Conservation (phyloP, 2,888 invertebrate species). For the Cantharis rustica region DNA sequence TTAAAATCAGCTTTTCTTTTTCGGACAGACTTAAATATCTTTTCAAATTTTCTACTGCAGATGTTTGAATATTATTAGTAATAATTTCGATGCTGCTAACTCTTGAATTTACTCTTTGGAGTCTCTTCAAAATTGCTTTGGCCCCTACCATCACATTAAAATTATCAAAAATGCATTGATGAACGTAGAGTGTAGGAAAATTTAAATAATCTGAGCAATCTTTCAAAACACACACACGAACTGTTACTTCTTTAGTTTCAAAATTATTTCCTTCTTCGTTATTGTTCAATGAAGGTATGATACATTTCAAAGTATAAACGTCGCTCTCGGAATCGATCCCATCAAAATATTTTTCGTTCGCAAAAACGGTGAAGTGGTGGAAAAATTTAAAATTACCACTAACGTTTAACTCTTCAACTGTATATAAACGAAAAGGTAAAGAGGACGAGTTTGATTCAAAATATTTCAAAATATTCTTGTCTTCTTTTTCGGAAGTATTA, state of each 20-base stretch:
- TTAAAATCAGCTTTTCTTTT: conserved; percentile 61
- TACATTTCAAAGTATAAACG: conserved; percentile 36
- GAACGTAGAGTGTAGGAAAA: conserved; percentile 59
- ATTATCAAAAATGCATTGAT: conserved; percentile 60
- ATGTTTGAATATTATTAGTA: conserved; percentile 42
- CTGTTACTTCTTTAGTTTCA: conserved; percentile 37
- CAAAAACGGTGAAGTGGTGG: conserved; percentile 54
- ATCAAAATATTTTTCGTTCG: conserved; percentile 41
- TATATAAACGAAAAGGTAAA: conserved; percentile 41
- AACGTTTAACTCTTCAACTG: conserved; percentile 27
- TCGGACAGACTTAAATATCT: conserved; percentile 59
- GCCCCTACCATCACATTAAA: conserved; percentile 62
- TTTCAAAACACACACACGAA: conserved; percentile 49
- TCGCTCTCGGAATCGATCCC: conserved; percentile 15
- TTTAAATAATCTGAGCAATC: conserved; percentile 32
- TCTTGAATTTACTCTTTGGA: conserved; percentile 53
- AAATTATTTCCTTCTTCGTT: conserved; percentile 24
- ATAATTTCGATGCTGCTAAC: conserved; percentile 58
- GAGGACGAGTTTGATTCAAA: conserved; percentile 18
- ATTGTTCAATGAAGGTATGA: conserved; percentile 34
- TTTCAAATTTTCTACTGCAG: conserved; percentile 59
- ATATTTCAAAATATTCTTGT: conserved; percentile 16
- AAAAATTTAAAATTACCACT: background rate
- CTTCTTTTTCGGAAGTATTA: background rate
- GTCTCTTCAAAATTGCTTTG: conserved; percentile 60